phyloP scores from a whole-genome alignment of 1,140 invertebrate genomes.

The Drosophila repletoides region DNA sequence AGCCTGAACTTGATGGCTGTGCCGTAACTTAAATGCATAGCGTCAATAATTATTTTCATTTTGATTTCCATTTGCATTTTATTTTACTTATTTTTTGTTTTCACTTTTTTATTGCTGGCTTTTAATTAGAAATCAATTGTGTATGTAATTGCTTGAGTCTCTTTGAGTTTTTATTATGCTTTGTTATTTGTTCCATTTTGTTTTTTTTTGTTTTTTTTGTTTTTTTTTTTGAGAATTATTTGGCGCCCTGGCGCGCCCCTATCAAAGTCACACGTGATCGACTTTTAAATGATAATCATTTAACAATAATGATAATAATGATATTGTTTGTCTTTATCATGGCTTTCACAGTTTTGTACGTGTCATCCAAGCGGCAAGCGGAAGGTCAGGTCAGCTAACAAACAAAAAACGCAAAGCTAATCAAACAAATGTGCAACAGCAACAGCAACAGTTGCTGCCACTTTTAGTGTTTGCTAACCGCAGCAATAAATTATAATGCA shows the following conservation, averaged over 20 bases:
- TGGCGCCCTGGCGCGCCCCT: neutral
- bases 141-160: conserved; percentile 47
- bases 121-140: conserved; percentile 74
- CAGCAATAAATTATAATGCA: conserved; percentile 51
- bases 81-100: conserved; percentile 13
- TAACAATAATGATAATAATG: conserved; percentile 30
- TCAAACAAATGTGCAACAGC: conserved; percentile 46
- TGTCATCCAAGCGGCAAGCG: conserved; percentile 44
- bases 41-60: conserved; percentile 54
- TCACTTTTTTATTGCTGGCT: neutral
- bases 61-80: conserved; percentile 27
- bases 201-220: neutral
- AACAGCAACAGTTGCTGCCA: conserved; percentile 13
- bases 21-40: conserved; percentile 61
- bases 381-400: conserved; percentile 53
- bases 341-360: conserved; percentile 6
- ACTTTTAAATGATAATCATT: neutral
- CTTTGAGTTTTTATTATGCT: neutral
- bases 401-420: conserved; percentile 44
- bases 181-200: neutral
- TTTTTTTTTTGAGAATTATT: conserved; percentile 18
- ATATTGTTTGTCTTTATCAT: conserved; percentile 19
- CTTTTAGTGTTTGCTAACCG: conserved; percentile 13
- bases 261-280: conserved; percentile 3
- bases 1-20: conserved; percentile 54